Evolutionary conservation across 2,888 invertebrate genomes (phyloP).

Genomic region (Leucoma salicis): DNA sequence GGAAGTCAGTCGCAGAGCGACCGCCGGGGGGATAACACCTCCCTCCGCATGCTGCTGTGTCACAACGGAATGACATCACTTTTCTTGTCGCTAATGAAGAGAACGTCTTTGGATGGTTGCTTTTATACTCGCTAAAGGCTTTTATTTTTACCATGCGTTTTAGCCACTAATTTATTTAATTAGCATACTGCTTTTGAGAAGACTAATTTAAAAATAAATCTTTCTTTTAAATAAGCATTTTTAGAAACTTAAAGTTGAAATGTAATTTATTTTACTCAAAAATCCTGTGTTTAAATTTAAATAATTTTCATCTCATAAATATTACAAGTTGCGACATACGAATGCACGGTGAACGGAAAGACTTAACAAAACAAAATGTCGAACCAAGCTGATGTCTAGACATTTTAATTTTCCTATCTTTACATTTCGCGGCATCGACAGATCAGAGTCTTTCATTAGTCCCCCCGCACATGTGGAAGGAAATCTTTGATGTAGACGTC

Average conservation of each 20-base stretch:
- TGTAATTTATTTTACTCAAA: constrained; percentile 32
- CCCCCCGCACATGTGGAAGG: constrained; percentile 60
- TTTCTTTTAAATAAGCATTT: constrained; percentile 1
- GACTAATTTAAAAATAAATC: constrained; percentile 20
- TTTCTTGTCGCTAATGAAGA: constrained; percentile 82
- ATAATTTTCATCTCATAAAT: constrained; percentile 47
- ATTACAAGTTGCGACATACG: constrained; percentile 38
- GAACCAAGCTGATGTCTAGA: constrained; percentile 68
- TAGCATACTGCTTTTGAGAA: constrained; percentile 34
- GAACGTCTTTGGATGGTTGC: constrained; percentile 69
- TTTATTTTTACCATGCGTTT: constrained; percentile 49
- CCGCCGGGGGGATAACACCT: constrained; percentile 68
- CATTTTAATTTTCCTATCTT: constrained; percentile 80
- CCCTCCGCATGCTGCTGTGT: constrained; percentile 67
- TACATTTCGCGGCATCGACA: constrained; percentile 60
- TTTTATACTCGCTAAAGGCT: constrained; percentile 57
- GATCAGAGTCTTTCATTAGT: constrained; percentile 74
- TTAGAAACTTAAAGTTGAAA: not conserved
- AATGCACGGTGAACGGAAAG: constrained; percentile 31
- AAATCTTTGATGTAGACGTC: constrained; percentile 72
- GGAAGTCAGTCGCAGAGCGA: constrained; percentile 73
- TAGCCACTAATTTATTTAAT: constrained; percentile 50
- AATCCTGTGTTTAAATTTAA: constrained; percentile 39
- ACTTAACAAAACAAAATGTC: constrained; percentile 61
- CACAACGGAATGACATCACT: constrained; percentile 80